These are phyloP conservation scores for Habrosyne pyritoides DNA, from an alignment of 2,888 invertebrate genomes.

Conservation along the genomic window DNA sequence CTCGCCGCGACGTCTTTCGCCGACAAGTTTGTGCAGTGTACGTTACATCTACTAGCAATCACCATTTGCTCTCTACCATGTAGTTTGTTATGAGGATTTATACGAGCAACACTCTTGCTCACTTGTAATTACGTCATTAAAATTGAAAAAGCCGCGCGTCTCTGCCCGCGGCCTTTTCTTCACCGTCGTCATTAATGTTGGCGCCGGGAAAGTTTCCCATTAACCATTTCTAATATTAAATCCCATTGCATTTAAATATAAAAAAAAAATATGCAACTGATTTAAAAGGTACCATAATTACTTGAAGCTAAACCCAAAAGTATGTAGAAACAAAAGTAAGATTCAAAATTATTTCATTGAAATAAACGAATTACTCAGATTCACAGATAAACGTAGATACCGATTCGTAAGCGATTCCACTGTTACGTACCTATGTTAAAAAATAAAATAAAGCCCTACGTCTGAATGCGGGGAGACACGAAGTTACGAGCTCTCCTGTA, in stretches of 20 bases:
- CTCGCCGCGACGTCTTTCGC: constrained; percentile 38
- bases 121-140: constrained; percentile 37
- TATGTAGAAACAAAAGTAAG: not conserved
- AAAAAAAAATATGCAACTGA: no score
- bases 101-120: not conserved
- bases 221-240: not conserved
- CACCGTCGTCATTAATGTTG: not conserved
- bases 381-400: constrained; percentile 4
- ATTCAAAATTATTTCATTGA: not conserved
- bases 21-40: constrained; percentile 49
- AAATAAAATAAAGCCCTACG: constrained; percentile 32
- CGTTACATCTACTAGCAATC: constrained; percentile 38
- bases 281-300: no score
- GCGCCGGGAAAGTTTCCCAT: not conserved
- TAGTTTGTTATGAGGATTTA: constrained; percentile 4
- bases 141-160: constrained; percentile 25
- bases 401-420: not conserved
- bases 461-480: constrained; percentile 38
- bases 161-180: not conserved
- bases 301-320: no score
- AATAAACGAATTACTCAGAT: not conserved
- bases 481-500: constrained; percentile 49
- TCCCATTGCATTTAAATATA: no score
- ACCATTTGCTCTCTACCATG: constrained; percentile 24
- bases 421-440: constrained; percentile 12